Percentiles rank a stretch among this genome's conserved stretches.
phyloP scores from a whole-genome alignment of 2,888 invertebrate genomes.

The Taphrorychus bicolor region DNA sequence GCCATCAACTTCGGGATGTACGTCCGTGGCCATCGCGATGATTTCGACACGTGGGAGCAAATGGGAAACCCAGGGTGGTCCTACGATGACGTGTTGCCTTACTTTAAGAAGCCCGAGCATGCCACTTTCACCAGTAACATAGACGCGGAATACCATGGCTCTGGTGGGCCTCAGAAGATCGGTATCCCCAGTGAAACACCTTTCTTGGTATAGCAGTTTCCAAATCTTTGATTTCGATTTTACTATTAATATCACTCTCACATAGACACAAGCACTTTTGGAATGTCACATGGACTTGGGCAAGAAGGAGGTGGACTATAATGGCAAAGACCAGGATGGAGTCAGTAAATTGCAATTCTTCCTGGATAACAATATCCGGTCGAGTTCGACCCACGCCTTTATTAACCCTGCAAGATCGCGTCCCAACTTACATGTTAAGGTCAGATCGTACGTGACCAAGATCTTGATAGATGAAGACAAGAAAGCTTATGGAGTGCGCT shows the following conservation, averaged over 20 bases:
- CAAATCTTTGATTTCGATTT: no score
- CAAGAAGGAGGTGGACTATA: conserved; percentile 19
- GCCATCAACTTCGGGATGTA: conserved; percentile 25
- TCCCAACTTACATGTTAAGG: conserved; percentile 12
- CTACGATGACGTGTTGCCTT: conserved; percentile 18
- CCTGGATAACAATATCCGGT: conserved; percentile 11
- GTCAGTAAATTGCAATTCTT: conserved; percentile 23
- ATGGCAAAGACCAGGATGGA: conserved; percentile 24
- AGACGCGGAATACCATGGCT: conserved; percentile 14
- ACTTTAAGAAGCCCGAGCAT: conserved; percentile 15
- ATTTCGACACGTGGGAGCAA: conserved; percentile 5
- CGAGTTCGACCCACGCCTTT: conserved; percentile 26
- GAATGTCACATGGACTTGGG: conserved; percentile 18
- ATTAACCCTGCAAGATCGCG: conserved; percentile 17
- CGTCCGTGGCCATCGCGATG: conserved; percentile 16
- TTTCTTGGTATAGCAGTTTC: conserved; percentile 3
- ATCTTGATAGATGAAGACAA: conserved; percentile 11
- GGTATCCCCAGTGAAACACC: conserved; percentile 17
- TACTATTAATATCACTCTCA: background rate
- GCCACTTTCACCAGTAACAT: background rate
- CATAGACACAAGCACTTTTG: conserved; percentile 14
- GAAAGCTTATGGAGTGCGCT: conserved; percentile 25
- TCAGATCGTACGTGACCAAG: conserved; percentile 11
- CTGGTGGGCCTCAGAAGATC: conserved; percentile 9
- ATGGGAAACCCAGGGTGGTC: conserved; percentile 20